These are phyloP conservation scores for Psettodes erumei DNA, from an alignment of 2,113 vertebrate species.

Conservation along the genomic window DNA sequence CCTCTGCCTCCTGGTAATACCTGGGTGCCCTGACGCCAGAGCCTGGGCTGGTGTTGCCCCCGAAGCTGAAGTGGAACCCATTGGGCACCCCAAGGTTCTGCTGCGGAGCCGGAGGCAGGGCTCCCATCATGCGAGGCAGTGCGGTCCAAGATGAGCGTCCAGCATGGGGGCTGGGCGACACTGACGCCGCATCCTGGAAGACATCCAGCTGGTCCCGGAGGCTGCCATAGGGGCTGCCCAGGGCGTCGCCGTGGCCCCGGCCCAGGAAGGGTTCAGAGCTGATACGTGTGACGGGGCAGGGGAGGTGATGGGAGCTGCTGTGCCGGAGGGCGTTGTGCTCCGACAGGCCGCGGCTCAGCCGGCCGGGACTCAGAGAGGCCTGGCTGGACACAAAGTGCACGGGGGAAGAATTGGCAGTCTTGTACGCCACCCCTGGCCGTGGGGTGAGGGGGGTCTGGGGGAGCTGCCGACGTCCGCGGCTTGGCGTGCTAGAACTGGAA, in stretches of 20 bases:
- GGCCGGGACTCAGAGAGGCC: conserved; percentile 85
- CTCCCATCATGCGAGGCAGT: conserved; percentile 81
- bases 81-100: conserved; percentile 89
- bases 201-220: conserved; percentile 87
- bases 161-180: conserved; percentile 79
- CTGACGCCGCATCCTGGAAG: conserved; percentile 84
- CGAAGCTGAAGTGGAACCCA: conserved; percentile 90
- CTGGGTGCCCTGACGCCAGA: conserved; percentile 80
- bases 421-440: conserved; percentile 93
- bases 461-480: conserved; percentile 93
- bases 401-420: conserved; percentile 94
- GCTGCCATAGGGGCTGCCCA: conserved; percentile 68
- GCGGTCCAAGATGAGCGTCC: conserved; percentile 87
- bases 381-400: conserved; percentile 86
- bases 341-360: conserved; percentile 90
- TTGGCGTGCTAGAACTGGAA: conserved; percentile 92
- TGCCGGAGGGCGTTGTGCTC: conserved; percentile 90
- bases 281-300: conserved; percentile 85
- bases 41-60: conserved; percentile 80
- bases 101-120: conserved; percentile 87
- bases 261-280: conserved; percentile 92
- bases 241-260: conserved; percentile 74
- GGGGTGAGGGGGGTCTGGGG: conserved; percentile 93
- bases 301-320: conserved; percentile 79
- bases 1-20: conserved; percentile 89